Base-by-base conservation (phyloP, 2,797 vertebrate species). In the Peromyscus melanophrys region DNA sequence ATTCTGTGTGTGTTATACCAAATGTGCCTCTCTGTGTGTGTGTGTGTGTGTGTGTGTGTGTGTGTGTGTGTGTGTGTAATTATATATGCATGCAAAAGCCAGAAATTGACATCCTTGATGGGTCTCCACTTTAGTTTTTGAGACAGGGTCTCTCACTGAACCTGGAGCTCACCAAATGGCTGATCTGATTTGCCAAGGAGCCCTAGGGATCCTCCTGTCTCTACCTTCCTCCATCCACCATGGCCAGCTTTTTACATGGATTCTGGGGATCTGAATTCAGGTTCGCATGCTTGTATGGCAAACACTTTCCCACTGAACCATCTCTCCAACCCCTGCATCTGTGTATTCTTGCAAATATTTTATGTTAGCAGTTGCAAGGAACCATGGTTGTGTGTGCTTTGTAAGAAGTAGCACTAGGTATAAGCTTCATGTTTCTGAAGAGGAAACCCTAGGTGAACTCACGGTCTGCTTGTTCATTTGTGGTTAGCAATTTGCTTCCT, bases 361-460 rank as follows among this genome's bases (percentile, higher is more conserved):
- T 19, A 19, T 25, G 7, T 37, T 37, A 57, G 2, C 55, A 21
- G 1, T 10, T 29, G 6, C 23, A 4, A 89, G 37, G 57, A 19
- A 4, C 46, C 10, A 1, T 0, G 0, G 27, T 10, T n/a, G 31
- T 1, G 16, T 27, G 21, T 31, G 57, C 40, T 40, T 27, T 27
- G 0, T 34, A 25, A 14, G 4, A 4, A 49, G 2, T 5, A 4
- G 34, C 29, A 43, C 77, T 17, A 0, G 0, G 27, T 19, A 4
- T 2, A 0, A 11, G 43, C 55, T 3, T 1, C 1, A 0, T 0
- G 0, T 10, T 46, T 16, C 4, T 52, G 63, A 71, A 37, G 59
- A 43, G 46, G 16, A 40, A 1, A 34, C 0, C 13, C 8, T 3
- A 2, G 6, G 7, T 43, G 71, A 27, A 9, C n/a, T 29, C 11